Evolutionary conservation across 1,140 invertebrate species (phyloP), one percentile per base, ranked within the genome.

Genomic region (Drosophila truncata): DNA sequence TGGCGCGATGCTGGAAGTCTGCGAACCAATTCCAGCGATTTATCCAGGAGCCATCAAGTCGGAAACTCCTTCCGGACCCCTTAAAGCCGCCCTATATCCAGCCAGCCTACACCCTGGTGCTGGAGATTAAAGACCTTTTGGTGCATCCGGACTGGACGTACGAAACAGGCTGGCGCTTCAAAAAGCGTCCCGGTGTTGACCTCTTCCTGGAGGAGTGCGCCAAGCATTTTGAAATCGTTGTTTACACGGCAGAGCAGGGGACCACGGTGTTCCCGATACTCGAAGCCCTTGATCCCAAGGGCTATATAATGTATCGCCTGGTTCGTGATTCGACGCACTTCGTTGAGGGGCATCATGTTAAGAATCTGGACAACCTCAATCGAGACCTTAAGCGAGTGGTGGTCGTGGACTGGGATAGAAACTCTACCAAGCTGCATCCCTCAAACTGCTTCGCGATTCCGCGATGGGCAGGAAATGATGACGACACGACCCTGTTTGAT

Each of bases 71-170:
- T 47, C 99, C 99, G 20, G 99, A 99, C 93, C 97, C 98, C 11
- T 90, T 99, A 8, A 95, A 96, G 77, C 95, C 96, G 67, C 99
- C 99, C 0, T 99, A 99, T 92, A 94, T 96, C 74, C 99, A 99
- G 93, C 99, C 99, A 14, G 97, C 97, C 1, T 99, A 99, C 92
- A 99, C 99, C 1, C 93, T 99, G 29, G 97, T 99, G 16, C 92
- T 99, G 44, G 99, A 99, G 94, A 94, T 99, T 91, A 99, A 97
- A 98, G 99, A 99, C 92, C 95, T 99, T 7, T 93, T 99, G 4
- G 96, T 99, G 4, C 98, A 99, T 94, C 99, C 99, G 2, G 99
- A 99, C 93, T 99, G 99, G 99, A 99, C 98, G 6, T 96, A 95
- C 82, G 94, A 95, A 84, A 95, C 95, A 44, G 95, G 95, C 27